Evolutionary conservation across 2,113 vertebrate genomes (phyloP), one percentile per base, ranked within the genome.

Genomic region (Boulengeromyrus knoepffleri): DNA sequence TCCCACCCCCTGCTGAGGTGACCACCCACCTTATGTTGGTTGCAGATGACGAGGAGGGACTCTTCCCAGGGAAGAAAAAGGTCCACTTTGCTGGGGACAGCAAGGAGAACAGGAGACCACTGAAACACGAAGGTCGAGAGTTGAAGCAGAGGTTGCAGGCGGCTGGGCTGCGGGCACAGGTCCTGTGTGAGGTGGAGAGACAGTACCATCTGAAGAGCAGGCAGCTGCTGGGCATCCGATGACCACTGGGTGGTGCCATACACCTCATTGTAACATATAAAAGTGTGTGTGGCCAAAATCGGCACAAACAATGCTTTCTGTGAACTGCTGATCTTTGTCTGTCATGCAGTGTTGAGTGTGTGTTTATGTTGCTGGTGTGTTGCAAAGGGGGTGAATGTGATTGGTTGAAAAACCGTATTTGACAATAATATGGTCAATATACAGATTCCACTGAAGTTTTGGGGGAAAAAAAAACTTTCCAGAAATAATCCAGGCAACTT

Each of bases 191-290:
- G 56, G 91, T 97, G 84, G 98, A 98, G 77, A 97, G 93, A 70
- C 94, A 93, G 2, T 97, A 96, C 84, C 96, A 96, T 0, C 92
- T 96, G 1, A 97, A 97, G 91, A 97, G 97, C 95, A 95, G 95
- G 21, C 97, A 97, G 92, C 94, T 99, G 52, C 95, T 98, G 46
- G 98, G 97, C 85, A 96, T 99, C 95, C 97, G 98, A 88, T 99
- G 74, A 80, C 62, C 62, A 70, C 62, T 70, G 62, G 62, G 62
- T 31, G 62, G 62, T 0, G 3, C n/a, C n/a, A 13, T 70, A 70
- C 62, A 3, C 12, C n/a, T 70, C n/a, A 70, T 27, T 31, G n/a
- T 66, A 31, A 27, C n/a, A 66, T 4, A 66, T 10, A 31, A 66
- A 27, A 27, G 58, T 62, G 58, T 62, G n/a, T 70, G n/a, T 70